These are phyloP conservation scores for Tetramorium alpestre DNA, from an alignment of 1,140 invertebrate genomes.

Conservation along the genomic window DNA sequence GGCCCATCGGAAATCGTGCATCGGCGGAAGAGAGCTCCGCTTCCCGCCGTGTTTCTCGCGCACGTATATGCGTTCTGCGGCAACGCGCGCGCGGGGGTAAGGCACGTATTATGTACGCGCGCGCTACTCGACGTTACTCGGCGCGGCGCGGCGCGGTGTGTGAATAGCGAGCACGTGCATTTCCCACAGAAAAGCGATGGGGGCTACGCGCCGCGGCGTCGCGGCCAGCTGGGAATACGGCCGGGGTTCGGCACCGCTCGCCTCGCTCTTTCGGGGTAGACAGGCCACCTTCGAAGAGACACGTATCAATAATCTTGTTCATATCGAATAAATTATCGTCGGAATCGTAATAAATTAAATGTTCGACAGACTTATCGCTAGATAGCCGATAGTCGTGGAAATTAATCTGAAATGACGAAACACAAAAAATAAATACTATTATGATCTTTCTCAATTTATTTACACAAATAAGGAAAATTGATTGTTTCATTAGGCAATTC, in stretches of 20 bases:
- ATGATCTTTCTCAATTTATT: too few species aligned
- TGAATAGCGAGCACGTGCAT: slow-evolving; percentile 84
- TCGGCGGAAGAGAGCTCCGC: slow-evolving; percentile 34
- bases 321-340: not conserved
- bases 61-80: slow-evolving; percentile 64
- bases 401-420: not conserved
- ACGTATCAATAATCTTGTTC: slow-evolving; percentile 19
- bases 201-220: slow-evolving; percentile 63
- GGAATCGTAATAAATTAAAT: not conserved
- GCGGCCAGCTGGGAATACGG: slow-evolving; percentile 76
- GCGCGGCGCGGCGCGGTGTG: slow-evolving; percentile 73
- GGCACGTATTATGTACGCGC: slow-evolving; percentile 68
- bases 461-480: not conserved
- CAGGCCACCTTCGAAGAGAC: not conserved
- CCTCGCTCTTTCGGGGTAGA: slow-evolving; percentile 57
- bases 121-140: not conserved
- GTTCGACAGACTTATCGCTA: not conserved
- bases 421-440: not conserved
- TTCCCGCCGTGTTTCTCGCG: slow-evolving; percentile 40
- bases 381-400: not conserved
- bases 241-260: slow-evolving; percentile 60
- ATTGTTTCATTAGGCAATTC: not conserved
- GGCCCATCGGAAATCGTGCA: slow-evolving; percentile 39
- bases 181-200: slow-evolving; percentile 84
- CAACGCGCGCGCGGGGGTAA: slow-evolving; percentile 62